Evolutionary conservation across 2,888 invertebrate species (phyloP).

Genomic region (Tanytarsus gracilentus): DNA sequence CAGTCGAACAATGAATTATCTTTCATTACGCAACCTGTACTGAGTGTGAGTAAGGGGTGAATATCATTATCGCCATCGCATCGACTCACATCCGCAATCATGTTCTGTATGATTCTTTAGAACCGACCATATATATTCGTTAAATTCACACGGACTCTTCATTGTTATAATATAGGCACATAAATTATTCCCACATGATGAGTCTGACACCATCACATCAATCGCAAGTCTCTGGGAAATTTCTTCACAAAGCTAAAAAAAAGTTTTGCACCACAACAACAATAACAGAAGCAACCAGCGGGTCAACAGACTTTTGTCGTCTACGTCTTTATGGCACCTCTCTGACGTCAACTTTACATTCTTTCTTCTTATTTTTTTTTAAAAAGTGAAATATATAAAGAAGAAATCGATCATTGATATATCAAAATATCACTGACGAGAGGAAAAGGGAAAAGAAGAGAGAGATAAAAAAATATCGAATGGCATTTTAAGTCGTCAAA

Average conservation of each 20-base stretch:
- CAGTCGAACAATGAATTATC: background rate
- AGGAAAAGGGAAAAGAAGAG: no score
- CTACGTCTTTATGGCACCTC: no score
- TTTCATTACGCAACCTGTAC: background rate
- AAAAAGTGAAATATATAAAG: no score
- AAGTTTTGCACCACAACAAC: no score
- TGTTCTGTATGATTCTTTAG: conserved; percentile 11
- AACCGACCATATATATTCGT: background rate
- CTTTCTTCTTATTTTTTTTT: no score
- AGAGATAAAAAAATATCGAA: background rate
- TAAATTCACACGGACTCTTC: conserved; percentile 17
- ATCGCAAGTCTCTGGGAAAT: no score
- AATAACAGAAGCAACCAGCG: no score
- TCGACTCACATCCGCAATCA: background rate
- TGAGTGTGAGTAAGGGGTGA: conserved; percentile 4
- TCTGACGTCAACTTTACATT: no score
- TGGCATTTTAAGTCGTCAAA: conserved; percentile 10
- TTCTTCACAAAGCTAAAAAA: no score
- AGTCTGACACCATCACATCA: conserved; percentile 5
- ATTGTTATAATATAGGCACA: background rate
- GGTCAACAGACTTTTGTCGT: no score
- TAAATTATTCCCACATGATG: conserved; percentile 20
- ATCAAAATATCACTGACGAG: no score
- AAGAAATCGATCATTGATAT: conserved; percentile 6
- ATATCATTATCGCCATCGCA: conserved; percentile 16